A percentile compares a stretch with the other conserved stretches of the same genome.
phyloP scores from a whole-genome alignment of 2,113 vertebrate species.

The Corythornis vintsioides region DNA sequence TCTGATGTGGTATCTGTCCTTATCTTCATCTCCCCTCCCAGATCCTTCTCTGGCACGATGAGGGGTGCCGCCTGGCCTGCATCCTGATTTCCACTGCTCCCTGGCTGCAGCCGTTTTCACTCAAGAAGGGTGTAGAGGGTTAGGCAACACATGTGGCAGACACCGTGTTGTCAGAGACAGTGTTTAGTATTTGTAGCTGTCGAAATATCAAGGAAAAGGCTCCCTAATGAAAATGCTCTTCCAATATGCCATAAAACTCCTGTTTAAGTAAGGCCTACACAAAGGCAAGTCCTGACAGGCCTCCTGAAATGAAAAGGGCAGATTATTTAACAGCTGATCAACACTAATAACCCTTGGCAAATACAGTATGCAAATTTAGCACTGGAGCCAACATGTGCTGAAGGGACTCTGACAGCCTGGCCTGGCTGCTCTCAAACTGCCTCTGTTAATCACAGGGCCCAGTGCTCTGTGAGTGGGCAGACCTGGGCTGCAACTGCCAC shows the following conservation, averaged over 20 bases:
- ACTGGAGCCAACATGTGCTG: background rate
- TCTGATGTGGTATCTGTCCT: background rate
- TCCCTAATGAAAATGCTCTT: slow-evolving; percentile 38
- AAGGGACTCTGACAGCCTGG: slow-evolving; percentile 2
- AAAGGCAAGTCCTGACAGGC: slow-evolving; percentile 58
- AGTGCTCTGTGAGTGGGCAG: background rate
- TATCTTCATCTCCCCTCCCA: background rate
- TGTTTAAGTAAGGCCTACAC: background rate
- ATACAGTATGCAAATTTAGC: slow-evolving; percentile 47
- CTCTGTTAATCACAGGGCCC: background rate
- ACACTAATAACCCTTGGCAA: slow-evolving; percentile 70
- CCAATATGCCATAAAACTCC: slow-evolving; percentile 1
- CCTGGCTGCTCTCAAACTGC: slow-evolving; percentile 10
- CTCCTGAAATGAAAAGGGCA: slow-evolving; percentile 67
- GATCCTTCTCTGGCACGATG: background rate
- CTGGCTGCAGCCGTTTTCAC: background rate
- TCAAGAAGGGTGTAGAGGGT: background rate
- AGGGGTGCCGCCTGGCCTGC: background rate
- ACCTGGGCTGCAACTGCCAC: background rate
- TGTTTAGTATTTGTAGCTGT: slow-evolving; percentile 48
- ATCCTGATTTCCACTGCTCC: background rate
- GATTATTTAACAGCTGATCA: slow-evolving; percentile 71
- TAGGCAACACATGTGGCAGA: slow-evolving; percentile 20
- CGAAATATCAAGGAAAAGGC: slow-evolving; percentile 31
- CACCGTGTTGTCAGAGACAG: background rate